Conservation (phyloP, 2,113 vertebrate genomes). For the Syrmaticus mikado region DNA sequence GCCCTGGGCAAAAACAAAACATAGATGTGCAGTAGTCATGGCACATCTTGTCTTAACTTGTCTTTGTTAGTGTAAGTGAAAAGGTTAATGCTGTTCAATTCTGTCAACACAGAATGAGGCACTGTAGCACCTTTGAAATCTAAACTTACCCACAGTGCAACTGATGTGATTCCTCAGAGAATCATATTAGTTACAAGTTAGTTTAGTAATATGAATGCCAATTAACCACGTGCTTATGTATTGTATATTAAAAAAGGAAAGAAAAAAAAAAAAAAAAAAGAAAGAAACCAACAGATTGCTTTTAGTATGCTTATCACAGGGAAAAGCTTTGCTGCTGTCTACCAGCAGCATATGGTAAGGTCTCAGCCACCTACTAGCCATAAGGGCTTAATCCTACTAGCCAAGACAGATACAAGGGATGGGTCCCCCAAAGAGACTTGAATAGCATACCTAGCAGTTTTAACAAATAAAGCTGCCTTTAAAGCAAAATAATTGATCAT, state of each 20-base stretch:
- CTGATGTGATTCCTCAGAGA: constrained; percentile 68
- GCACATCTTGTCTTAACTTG: constrained; percentile 81
- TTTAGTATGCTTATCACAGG: constrained; percentile 71
- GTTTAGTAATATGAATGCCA: constrained; percentile 46
- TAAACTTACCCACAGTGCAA: constrained; percentile 65
- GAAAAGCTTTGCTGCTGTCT: constrained; percentile 69
- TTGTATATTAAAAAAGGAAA: not conserved
- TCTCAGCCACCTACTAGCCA: constrained; percentile 69
- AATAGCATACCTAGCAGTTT: constrained; percentile 24
- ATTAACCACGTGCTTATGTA: constrained; percentile 27
- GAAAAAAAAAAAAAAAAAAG: not conserved
- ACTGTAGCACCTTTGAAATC: constrained; percentile 75
- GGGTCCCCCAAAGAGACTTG: constrained; percentile 46
- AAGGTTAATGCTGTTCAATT: constrained; percentile 82
- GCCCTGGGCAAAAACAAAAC: constrained; percentile 78
- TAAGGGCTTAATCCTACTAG: constrained; percentile 59
- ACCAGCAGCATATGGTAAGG: constrained; percentile 72
- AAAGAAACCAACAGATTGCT: constrained; percentile 51
- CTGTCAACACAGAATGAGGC: constrained; percentile 71
- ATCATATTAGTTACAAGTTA: constrained; percentile 60
- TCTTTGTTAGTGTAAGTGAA: constrained; percentile 83
- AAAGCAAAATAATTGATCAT: constrained; percentile 49
- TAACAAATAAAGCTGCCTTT: constrained; percentile 35
- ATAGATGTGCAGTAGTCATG: constrained; percentile 71
- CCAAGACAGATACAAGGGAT: constrained; percentile 59